Base-by-base conservation (phyloP, 2,888 invertebrate genomes). In the Sarcophaga subvicina region DNA sequence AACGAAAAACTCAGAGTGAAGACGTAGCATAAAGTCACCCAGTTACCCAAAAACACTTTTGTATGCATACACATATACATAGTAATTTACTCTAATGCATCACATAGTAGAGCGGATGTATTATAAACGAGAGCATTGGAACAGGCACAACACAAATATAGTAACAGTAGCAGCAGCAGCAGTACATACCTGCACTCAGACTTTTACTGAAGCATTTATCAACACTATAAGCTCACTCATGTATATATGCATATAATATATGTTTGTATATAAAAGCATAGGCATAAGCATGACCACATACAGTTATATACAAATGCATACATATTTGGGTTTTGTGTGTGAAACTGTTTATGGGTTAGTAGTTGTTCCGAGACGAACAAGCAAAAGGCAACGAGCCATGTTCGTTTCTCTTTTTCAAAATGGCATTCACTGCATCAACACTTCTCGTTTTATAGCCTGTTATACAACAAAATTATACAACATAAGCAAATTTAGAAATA, bases 381-480 rank as follows among this genome's bases (percentile, higher is more conserved):
- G 37, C 6, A 49, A 49, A 49, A 49, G 49, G 14, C 49, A 49
- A 49, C 49, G 12, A 49, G 49, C 49, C 49, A 63, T 85, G 64
- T 67, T 72, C 59, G 69, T 81, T 82, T 73, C 78, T 79, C 37
- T 67, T 67, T 37, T 47, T 37, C 37, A 25, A 73, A 79, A 70
- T 25, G 49, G 69, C 60, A 80, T 76, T 77, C 77, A 80, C 80
- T 87, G 83, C 80, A 75, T 81, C 75, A 81, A 84, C 83, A 84
- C 79, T 80, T 86, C 49, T 77, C 49, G 54, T 71, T 80, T 80
- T 76, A 76, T 71, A 70, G 60, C 80, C 22, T 75, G 49, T 70
- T 80, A 75, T 70, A 64, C 22, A 49, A 49, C 14, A 14, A 49
- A 14, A 49, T 49, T 49, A 14, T 62, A 75, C 64, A 75, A 37